Conservation (phyloP, 30 jellyfish, hydroid and myxozoan genomes). For the Sanderia malayensis region DNA sequence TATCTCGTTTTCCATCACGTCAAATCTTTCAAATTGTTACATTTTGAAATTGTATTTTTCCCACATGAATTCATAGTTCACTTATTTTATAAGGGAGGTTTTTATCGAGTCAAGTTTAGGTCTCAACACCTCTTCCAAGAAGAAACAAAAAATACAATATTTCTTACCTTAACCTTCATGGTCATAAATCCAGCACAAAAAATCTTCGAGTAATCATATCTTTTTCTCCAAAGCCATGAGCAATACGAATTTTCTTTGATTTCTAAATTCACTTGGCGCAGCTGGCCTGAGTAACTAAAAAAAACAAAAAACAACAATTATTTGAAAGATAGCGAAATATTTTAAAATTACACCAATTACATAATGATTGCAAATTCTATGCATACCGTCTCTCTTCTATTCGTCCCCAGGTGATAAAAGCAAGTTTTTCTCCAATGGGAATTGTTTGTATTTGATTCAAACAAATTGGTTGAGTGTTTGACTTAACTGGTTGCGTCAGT, state of each 20-base stretch:
- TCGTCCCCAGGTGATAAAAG: conserved; percentile 63
- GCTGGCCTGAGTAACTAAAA: conserved; percentile 7
- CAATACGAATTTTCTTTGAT: conserved; percentile 14
- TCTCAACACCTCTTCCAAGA: too few species aligned
- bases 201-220: conserved; percentile 3
- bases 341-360: too few species aligned
- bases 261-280: conserved; percentile 9
- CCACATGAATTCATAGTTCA: too few species aligned
- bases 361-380: too few species aligned
- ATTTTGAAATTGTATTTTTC: too few species aligned
- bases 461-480: conserved; percentile 56
- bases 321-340: too few species aligned
- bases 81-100: too few species aligned
- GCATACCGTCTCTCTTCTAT: conserved; percentile 29
- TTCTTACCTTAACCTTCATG: too few species aligned
- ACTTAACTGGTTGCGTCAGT: conserved; percentile 27
- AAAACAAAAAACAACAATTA: conserved; percentile 1
- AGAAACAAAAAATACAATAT: too few species aligned
- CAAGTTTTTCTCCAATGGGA: neutral
- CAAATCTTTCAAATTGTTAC: too few species aligned
- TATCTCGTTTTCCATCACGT: too few species aligned
- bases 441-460: neutral
- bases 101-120: too few species aligned
- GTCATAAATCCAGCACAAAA: conserved; percentile 30
- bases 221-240: conserved; percentile 18